phyloP scores from a whole-genome alignment of 2,888 invertebrate species.

The Meghimatium bilineatum region DNA sequence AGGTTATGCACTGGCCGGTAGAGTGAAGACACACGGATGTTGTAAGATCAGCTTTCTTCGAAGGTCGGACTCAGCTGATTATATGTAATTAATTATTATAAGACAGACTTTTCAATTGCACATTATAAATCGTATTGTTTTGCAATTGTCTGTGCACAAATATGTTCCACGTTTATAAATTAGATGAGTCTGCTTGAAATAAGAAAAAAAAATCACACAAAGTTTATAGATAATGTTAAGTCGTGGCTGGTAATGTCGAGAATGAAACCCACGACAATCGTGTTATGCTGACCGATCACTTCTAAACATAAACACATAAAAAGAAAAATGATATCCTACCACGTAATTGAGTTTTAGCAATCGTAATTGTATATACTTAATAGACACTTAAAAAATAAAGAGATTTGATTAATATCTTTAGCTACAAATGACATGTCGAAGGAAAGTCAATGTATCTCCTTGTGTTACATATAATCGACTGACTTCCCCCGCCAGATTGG shows the following conservation, averaged over 20 bases:
- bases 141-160: neutral
- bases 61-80: slow-evolving; percentile 7
- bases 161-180: neutral
- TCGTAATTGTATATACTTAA: neutral
- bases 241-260: neutral
- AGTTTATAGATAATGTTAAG: neutral
- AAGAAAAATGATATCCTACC: neutral
- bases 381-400: neutral
- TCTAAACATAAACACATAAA: neutral
- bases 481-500: slow-evolving; percentile 24
- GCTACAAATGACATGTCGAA: neutral
- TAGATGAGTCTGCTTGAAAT: neutral
- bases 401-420: neutral
- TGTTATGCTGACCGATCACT: neutral
- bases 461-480: neutral
- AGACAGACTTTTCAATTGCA: neutral
- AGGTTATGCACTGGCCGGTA: neutral
- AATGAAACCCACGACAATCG: neutral
- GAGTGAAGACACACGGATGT: neutral
- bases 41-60: neutral
- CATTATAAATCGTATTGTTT: neutral
- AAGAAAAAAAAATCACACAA: neutral
- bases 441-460: neutral
- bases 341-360: neutral
- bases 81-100: slow-evolving; percentile 12